Evolutionary conservation across 1,140 invertebrate genomes (phyloP), one percentile per base, ranked within the genome.

Genomic region (Pseudomyrmex sp.): DNA sequence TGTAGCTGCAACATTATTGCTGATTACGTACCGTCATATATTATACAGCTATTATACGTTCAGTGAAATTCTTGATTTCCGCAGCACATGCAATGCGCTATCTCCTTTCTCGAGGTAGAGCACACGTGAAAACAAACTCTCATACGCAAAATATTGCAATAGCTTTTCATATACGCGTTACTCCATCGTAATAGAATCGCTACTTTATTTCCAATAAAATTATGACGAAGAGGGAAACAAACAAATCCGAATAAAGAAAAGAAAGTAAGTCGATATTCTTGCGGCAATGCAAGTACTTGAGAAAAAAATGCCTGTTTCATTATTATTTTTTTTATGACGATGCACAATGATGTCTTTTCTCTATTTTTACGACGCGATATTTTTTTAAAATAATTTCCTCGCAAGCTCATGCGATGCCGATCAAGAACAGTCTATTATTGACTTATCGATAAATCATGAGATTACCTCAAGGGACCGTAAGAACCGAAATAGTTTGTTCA

Each of bases 401-500:
- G n/a, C 35, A 76, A 48, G 56, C 58, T 69, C 82, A 23, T 59
- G 62, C 54, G 54, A 84, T 69, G 61, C 23, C 56, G 56, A 48
- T 61, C 18, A 9, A 8, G 35, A 62, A 35, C n/a, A 50, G 26
- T 26, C 46, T 48, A 58, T 85, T 56, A 70, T 58, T 56, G 73
- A 83, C 54, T 59, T 56, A 88, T 72, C 68, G 74, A 56, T 66
- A 77, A 83, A 80, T 87, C 69, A 83, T 80, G 59, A 88, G 70
- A 75, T 63, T 66, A 65, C 61, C 58, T 65, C 23, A 63, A 56
- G 75, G 75, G 66, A 76, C 82, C 69, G 63, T 56, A 75, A 63
- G 58, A 69, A 65, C 69, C 82, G 74, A 83, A 84, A 77, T 72
- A 73, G 82, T 87, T 88, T 88, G 84, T 80, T 87, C 85, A 74